phyloP scores from a whole-genome alignment of 1,140 invertebrate genomes.

The Eubasilissa regina region DNA sequence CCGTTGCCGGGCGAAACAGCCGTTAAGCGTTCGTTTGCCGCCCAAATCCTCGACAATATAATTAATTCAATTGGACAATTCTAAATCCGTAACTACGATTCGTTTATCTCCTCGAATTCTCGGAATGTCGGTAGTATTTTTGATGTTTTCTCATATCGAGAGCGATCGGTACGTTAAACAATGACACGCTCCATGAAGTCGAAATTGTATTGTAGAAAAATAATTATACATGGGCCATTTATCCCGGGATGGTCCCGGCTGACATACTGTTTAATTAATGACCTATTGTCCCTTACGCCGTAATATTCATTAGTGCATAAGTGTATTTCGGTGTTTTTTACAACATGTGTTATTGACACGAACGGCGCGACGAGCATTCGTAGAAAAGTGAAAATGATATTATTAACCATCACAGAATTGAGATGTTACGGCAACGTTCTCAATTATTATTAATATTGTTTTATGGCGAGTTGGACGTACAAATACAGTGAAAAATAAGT shows the following conservation, averaged over 20 bases:
- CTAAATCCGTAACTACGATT: slow-evolving; percentile 10
- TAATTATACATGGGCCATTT: slow-evolving; percentile 58
- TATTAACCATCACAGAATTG: too few relatives aligned
- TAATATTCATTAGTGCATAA: slow-evolving; percentile 51
- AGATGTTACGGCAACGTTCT: too few relatives aligned
- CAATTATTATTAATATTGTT: too few relatives aligned
- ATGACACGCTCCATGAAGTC: slow-evolving; percentile 51
- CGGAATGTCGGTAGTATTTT: slow-evolving; percentile 22
- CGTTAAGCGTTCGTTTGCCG: neutral
- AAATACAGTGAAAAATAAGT: too few relatives aligned
- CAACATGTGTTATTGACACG: slow-evolving; percentile 40
- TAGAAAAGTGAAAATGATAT: neutral
- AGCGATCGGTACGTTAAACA: slow-evolving; percentile 28
- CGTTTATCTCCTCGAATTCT: neutral
- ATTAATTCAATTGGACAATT: slow-evolving; percentile 31
- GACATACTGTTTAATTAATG: slow-evolving; percentile 56
- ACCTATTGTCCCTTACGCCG: slow-evolving; percentile 50
- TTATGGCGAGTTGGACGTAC: too few relatives aligned
- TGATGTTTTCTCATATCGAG: slow-evolving; percentile 39
- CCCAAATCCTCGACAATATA: neutral
- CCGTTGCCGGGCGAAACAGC: too few relatives aligned
- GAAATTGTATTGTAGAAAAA: slow-evolving; percentile 50
- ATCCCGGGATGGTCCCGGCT: slow-evolving; percentile 9
- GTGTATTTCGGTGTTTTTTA: slow-evolving; percentile 44
- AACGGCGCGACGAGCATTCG: neutral